A percentile compares a stretch with the other conserved stretches of the same genome.
phyloP scores from a whole-genome alignment of 1,140 invertebrate species.

The Ptiloglossa arizonensis region DNA sequence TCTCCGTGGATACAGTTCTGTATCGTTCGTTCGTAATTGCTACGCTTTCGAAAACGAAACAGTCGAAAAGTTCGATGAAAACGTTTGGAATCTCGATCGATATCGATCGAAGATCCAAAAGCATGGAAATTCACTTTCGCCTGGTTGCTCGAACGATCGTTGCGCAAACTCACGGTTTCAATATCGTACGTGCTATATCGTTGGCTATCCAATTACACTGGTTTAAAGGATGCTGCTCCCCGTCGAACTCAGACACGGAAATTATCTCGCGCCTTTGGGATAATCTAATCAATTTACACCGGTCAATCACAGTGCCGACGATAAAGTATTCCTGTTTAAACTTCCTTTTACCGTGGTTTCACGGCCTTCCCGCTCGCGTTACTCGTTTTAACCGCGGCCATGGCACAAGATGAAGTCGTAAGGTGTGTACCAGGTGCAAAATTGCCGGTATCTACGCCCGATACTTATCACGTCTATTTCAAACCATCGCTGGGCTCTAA shows the following conservation, averaged over 20 bases:
- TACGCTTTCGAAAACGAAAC: too few relatives aligned
- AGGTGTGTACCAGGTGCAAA: slow-evolving; percentile 42
- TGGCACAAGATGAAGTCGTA: slow-evolving; percentile 53
- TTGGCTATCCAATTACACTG: slow-evolving; percentile 10
- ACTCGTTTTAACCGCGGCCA: not conserved
- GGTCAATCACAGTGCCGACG: slow-evolving; percentile 30
- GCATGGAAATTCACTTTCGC: not conserved
- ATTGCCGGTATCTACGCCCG: slow-evolving; percentile 25
- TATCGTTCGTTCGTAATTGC: too few relatives aligned
- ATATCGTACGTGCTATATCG: not conserved
- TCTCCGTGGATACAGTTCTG: too few relatives aligned
- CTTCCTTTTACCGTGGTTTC: slow-evolving; percentile 18
- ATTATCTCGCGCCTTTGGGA: not conserved
- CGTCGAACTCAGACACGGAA: slow-evolving; percentile 4
- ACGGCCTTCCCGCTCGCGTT: slow-evolving; percentile 14
- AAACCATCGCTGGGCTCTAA: slow-evolving; percentile 29
- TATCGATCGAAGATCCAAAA: not conserved
- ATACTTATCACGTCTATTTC: slow-evolving; percentile 47
- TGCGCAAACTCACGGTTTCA: not conserved
- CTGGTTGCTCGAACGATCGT: not conserved
- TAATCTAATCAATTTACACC: slow-evolving; percentile 37
- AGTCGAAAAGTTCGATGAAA: too few relatives aligned
- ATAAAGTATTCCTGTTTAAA: slow-evolving; percentile 26
- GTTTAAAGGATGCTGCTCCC: not conserved
- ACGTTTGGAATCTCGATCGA: not conserved